phyloP scores from a whole-genome alignment of 2,888 invertebrate species.

The Aproaerema taeniolella region DNA sequence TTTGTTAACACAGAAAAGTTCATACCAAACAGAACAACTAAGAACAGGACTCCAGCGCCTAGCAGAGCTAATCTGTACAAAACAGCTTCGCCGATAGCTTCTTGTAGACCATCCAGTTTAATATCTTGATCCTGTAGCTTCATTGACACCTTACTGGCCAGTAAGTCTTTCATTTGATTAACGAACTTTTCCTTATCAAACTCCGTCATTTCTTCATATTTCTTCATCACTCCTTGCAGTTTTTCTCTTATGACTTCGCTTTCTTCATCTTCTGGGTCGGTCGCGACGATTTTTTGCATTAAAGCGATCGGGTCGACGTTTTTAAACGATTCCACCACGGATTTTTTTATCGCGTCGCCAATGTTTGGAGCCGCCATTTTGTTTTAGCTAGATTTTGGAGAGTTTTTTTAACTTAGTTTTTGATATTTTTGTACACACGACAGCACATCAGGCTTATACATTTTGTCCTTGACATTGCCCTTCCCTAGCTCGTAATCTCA shows the following conservation, averaged over 20 bases:
- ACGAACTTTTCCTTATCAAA: constrained; percentile 50
- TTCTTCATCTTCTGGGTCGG: constrained; percentile 45
- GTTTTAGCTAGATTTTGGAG: neutral
- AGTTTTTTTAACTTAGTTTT: neutral
- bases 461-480: too few species aligned
- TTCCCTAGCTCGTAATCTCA: too few species aligned
- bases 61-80: constrained; percentile 40
- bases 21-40: constrained; percentile 50
- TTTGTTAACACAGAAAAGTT: neutral
- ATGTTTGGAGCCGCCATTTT: constrained; percentile 38
- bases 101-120: constrained; percentile 44
- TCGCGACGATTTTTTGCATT: constrained; percentile 48
- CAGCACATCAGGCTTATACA: too few species aligned
- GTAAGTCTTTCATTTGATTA: constrained; percentile 46
- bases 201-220: constrained; percentile 43
- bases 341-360: constrained; percentile 42
- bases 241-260: constrained; percentile 43
- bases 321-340: constrained; percentile 47
- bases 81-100: constrained; percentile 44
- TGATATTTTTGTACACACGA: too few species aligned
- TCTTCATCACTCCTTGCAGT: constrained; percentile 40
- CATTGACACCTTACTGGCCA: constrained; percentile 41
- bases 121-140: constrained; percentile 41
- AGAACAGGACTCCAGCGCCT: constrained; percentile 37
- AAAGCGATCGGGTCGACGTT: constrained; percentile 52